phyloP scores from a whole-genome alignment of 2,113 vertebrate species.

The Peucedramus taeniatus region DNA sequence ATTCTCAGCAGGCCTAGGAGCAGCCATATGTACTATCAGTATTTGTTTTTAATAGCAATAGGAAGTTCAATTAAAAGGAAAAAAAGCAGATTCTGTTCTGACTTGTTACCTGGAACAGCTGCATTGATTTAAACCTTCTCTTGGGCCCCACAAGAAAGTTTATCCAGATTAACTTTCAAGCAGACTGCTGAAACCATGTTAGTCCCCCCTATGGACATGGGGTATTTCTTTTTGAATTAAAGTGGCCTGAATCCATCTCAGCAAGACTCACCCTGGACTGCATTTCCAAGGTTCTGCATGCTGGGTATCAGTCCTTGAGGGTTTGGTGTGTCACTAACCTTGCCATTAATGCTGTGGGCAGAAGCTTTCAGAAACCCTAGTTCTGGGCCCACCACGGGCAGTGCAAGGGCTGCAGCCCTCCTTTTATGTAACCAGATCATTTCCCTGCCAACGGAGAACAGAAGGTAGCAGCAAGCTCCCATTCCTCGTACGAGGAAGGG shows the following conservation, averaged over 20 bases:
- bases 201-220: neutral
- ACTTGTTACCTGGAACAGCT: neutral
- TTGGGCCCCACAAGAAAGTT: neutral
- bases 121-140: neutral
- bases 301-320: neutral
- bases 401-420: neutral
- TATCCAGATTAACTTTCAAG: neutral
- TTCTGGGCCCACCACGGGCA: neutral
- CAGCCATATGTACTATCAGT: neutral
- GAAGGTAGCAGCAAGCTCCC: neutral
- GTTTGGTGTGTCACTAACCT: neutral
- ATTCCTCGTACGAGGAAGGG: neutral
- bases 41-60: neutral
- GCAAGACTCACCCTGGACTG: neutral
- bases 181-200: neutral
- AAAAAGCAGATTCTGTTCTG: neutral
- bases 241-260: neutral
- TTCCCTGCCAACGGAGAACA: conserved; percentile 32
- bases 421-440: neutral
- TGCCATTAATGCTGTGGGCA: neutral
- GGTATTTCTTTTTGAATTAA: neutral
- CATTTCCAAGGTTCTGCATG: neutral
- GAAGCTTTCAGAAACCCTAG: neutral
- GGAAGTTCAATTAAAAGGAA: neutral
- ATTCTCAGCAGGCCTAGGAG: neutral